A percentile compares a stretch with the other conserved stretches of the same genome.
Evolutionary conservation across 2,888 invertebrate species (phyloP).

Genomic region (Maniola hyperantus): DNA sequence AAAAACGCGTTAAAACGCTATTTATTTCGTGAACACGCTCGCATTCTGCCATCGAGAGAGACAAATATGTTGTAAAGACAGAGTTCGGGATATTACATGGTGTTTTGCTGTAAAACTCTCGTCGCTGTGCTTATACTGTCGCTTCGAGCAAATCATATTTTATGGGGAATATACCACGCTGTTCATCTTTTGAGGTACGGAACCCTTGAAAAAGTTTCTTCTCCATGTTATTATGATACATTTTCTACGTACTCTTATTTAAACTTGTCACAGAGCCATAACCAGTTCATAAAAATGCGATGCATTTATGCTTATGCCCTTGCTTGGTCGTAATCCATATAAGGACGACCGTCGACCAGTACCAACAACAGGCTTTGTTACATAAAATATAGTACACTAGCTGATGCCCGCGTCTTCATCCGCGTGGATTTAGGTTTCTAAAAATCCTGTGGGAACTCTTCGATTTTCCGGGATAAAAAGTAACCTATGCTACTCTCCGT

Average conservation of each 20-base stretch:
- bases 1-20: constrained; percentile 27
- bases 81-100: background rate
- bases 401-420: no score
- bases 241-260: background rate
- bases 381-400: constrained; percentile 16
- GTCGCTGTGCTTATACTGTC: constrained; percentile 2
- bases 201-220: no score
- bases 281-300: constrained; percentile 14
- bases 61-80: constrained; percentile 16
- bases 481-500: no score
- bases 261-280: constrained; percentile 9
- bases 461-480: no score
- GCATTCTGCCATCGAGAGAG: constrained; percentile 7
- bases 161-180: background rate
- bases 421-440: no score
- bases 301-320: constrained; percentile 16
- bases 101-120: constrained; percentile 11
- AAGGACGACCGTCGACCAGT: constrained; percentile 6
- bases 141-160: constrained; percentile 4
- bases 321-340: constrained; percentile 27
- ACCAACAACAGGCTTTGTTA: constrained; percentile 15
- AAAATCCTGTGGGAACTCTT: no score
- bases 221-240: background rate
- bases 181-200: no score
- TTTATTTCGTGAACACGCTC: constrained; percentile 30